Conservation (phyloP, 2,797 vertebrate species). For the Sphenopsis melanotis region DNA sequence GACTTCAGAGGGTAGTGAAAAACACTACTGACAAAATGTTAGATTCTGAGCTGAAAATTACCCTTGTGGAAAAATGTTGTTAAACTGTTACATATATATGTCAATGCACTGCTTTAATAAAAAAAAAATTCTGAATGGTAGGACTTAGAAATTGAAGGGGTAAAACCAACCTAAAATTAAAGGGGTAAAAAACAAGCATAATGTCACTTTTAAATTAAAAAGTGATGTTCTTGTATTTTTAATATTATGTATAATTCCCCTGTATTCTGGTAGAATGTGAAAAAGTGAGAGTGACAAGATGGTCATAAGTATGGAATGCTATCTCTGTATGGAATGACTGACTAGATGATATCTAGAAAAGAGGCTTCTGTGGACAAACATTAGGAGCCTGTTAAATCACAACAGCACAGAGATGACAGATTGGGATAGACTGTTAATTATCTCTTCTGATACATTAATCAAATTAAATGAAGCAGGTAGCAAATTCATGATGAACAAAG, state of each 20-base stretch:
- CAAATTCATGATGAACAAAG: background rate
- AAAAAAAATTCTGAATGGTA: background rate
- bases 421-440: background rate
- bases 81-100: background rate
- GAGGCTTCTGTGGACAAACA: background rate
- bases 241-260: background rate
- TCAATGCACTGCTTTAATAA: background rate
- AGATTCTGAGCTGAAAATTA: background rate
- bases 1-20: background rate
- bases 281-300: background rate
- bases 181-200: background rate
- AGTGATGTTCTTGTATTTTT: background rate
- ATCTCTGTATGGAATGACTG: fast-evolving
- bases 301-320: background rate
- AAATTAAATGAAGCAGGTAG: background rate
- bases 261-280: background rate
- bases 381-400: background rate
- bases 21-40: background rate
- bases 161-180: background rate
- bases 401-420: background rate
- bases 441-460: background rate
- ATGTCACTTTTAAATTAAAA: background rate
- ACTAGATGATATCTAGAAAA: background rate
- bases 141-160: background rate
- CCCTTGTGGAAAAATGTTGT: background rate